Evolutionary conservation across 2,113 vertebrate species (phyloP).

Genomic region (Dicrurus megarhynchus): DNA sequence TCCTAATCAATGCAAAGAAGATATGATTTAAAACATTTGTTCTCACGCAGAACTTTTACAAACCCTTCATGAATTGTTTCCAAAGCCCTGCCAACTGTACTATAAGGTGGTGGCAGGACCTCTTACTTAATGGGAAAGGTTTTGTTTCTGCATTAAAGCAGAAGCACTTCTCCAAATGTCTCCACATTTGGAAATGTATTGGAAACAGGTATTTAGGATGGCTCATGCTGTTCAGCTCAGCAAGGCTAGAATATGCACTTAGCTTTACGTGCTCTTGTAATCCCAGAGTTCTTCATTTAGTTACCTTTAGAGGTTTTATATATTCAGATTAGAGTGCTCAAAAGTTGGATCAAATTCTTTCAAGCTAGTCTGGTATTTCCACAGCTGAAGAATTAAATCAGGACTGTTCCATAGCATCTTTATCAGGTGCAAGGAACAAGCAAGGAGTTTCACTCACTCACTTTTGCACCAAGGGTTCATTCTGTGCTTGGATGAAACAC

Average conservation of each 20-base stretch:
- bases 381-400: background rate
- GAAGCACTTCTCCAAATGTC: background rate
- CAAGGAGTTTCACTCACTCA: background rate
- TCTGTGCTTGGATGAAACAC: background rate
- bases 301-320: background rate
- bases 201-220: background rate
- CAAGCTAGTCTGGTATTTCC: background rate
- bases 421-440: background rate
- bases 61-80: background rate
- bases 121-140: background rate
- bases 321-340: background rate
- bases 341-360: background rate
- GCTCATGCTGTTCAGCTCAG: background rate
- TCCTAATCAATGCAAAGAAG: background rate
- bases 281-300: background rate
- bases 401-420: background rate
- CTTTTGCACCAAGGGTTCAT: background rate
- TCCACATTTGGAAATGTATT: background rate
- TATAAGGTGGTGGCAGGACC: background rate
- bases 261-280: background rate
- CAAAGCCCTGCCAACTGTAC: background rate
- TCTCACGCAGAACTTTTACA: background rate
- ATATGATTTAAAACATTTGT: background rate
- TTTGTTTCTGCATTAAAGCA: background rate
- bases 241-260: background rate